These are phyloP conservation scores for Perithous albicinctus DNA, from an alignment of 2,888 invertebrate genomes.

Conservation along the genomic window DNA sequence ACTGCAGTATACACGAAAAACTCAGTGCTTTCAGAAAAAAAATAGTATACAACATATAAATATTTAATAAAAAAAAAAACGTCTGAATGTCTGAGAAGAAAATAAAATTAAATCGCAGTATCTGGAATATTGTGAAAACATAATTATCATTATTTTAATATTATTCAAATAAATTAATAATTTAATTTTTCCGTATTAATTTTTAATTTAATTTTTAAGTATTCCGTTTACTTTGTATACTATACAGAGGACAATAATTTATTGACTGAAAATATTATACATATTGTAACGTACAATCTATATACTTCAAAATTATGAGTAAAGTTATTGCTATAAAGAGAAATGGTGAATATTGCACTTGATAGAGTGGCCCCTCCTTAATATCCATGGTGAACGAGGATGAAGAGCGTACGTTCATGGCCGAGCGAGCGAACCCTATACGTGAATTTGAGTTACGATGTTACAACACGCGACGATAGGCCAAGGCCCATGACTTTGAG, in stretches of 20 bases:
- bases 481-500: conserved; percentile 39
- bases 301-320: conserved; percentile 6
- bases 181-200: too few species aligned
- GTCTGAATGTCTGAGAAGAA: too few species aligned
- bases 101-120: too few species aligned
- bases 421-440: conserved; percentile 44
- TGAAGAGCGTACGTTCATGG: conserved; percentile 53
- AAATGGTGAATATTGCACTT: conserved; percentile 22
- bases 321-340: conserved; percentile 28
- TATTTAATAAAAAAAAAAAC: too few species aligned
- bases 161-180: too few species aligned
- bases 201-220: too few species aligned
- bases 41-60: too few species aligned
- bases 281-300: neutral
- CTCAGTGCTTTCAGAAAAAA: too few species aligned
- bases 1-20: too few species aligned
- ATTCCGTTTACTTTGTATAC: neutral
- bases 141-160: too few species aligned
- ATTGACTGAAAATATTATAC: neutral
- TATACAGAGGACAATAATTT: neutral
- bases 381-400: conserved; percentile 5
- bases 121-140: too few species aligned
- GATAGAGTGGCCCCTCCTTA: conserved; percentile 28
- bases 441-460: conserved; percentile 55
- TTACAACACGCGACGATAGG: conserved; percentile 48